Evolutionary conservation across 2,888 invertebrate species (phyloP), one percentile per base, ranked within the genome.

Genomic region (Isoperla grammatica): DNA sequence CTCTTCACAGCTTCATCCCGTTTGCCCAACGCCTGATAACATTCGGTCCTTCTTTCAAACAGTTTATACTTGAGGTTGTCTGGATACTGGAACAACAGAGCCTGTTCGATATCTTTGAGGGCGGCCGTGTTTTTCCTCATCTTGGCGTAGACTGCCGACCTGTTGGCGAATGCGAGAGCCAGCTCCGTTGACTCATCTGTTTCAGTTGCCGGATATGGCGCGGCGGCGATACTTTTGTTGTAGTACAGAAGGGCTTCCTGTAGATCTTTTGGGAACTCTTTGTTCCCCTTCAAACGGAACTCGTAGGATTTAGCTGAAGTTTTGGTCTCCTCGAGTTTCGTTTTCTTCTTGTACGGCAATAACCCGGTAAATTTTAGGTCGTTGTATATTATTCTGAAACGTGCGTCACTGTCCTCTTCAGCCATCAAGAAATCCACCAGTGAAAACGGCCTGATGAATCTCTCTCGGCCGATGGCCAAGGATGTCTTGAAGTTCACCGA

Each of bases 131-230:
- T 86, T 49, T 84, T 79, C 62, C 81, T 76, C 67, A 86, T 75
- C 64, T 82, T 79, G 65, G 81, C 82, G 56, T 89, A 79, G 8
- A 87, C 82, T 20, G 88, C 90, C 42, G 91, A 89, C 67, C 91
- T 81, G 71, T 91, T 91, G 0, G 86, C 85, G 69, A 85, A 81
- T 1, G 87, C 86, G 48, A 87, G 73, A 11, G 80, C 75, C 63
- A 86, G 78, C 68, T 80, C 79, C 64, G 83, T 80, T 11, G 85
- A 81, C 42, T 74, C 71, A 8, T 65, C 64, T 1, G 70, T 60
- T 11, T 17, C 19, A n/a, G 5, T 2, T 11, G 2, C 23, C n/a
- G 58, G 61, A 61, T 46, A 50, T 53, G 81, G 81, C 5, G 89
- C 85, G 72, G 78, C 78, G 11, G 84, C 80, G 65, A 88, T 76